Evolutionary conservation across 2,113 vertebrate genomes (phyloP).

Genomic region (Ariopsis seemanni): DNA sequence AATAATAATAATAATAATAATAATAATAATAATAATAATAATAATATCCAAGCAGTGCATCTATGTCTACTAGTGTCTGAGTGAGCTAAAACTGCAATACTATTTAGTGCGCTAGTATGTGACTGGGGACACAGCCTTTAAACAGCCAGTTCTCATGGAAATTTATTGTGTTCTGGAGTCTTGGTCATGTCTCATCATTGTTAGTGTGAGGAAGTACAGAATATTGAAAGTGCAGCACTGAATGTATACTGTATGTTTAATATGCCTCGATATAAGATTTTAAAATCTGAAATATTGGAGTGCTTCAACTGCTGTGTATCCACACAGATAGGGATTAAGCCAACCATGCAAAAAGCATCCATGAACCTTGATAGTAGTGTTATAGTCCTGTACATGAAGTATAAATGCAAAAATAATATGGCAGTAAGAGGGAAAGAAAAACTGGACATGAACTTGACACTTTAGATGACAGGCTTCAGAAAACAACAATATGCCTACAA

Average conservation of each 20-base stretch:
- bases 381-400: background rate
- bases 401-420: conserved; percentile 19
- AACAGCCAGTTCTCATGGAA: background rate
- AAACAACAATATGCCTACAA: conserved; percentile 8
- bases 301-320: background rate
- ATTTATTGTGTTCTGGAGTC: background rate
- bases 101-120: background rate
- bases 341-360: background rate
- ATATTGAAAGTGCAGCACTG: background rate
- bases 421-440: background rate
- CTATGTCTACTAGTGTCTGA: background rate
- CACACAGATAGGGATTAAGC: background rate
- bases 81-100: background rate
- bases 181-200: background rate
- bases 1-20: background rate
- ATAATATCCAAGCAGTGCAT: background rate
- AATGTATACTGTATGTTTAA: background rate
- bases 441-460: conserved; percentile 14
- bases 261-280: background rate
- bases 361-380: background rate
- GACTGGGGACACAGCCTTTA: background rate
- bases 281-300: background rate
- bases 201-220: background rate
- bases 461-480: background rate
- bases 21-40: background rate